Conservation (phyloP, 1,140 invertebrate genomes). For the Andrena cerasifolii region DNA sequence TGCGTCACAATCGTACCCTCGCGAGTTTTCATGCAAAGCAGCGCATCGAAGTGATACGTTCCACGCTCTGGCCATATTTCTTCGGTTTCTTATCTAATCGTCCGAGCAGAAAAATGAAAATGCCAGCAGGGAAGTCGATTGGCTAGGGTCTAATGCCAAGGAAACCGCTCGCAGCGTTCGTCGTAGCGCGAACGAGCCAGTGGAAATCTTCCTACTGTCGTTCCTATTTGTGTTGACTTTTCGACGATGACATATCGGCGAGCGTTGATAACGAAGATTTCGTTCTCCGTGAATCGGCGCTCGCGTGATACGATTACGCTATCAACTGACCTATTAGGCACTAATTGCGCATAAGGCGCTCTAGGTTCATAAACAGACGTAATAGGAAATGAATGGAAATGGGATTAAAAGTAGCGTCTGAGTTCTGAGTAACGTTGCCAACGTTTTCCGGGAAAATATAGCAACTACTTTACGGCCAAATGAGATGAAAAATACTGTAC, state of each 20-base stretch:
- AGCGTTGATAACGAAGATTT: constrained; percentile 40
- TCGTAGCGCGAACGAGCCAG: constrained; percentile 12
- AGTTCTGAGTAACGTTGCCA: too few relatives aligned
- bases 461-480: too few relatives aligned
- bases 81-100: constrained; percentile 64
- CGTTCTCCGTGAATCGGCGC: background rate
- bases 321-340: too few relatives aligned
- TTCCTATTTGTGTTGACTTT: constrained; percentile 35
- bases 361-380: too few relatives aligned
- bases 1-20: background rate
- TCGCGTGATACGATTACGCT: background rate
- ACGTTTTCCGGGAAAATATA: too few relatives aligned
- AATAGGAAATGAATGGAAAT: too few relatives aligned
- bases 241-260: constrained; percentile 15
- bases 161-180: constrained; percentile 43
- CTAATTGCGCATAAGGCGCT: too few relatives aligned
- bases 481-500: too few relatives aligned
- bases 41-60: background rate
- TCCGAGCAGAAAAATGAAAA: constrained; percentile 57
- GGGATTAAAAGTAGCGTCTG: too few relatives aligned
- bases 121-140: constrained; percentile 3
- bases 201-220: constrained; percentile 62
- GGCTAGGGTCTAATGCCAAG: constrained; percentile 67
- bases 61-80: background rate
- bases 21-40: background rate